phyloP scores from a whole-genome alignment of 1,140 invertebrate genomes.

The Homarus americanus region DNA sequence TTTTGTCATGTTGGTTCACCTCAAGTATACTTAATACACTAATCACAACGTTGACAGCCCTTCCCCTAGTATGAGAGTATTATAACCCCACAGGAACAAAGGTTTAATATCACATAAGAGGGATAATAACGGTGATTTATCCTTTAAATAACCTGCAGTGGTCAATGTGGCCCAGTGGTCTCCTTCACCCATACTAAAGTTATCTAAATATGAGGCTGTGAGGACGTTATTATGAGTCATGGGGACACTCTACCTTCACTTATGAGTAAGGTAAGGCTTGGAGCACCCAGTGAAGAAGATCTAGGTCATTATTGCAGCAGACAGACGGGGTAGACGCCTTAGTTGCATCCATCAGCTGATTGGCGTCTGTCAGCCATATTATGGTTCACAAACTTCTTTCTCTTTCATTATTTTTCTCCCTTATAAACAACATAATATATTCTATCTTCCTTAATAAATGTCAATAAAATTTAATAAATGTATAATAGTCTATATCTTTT shows the following conservation, averaged over 20 bases:
- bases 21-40: no score
- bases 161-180: neutral
- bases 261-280: constrained; percentile 40
- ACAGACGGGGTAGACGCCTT: neutral
- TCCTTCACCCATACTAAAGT: neutral
- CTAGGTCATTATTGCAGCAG: constrained; percentile 41
- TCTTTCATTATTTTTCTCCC: neutral
- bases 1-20: no score
- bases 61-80: no score
- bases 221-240: no score
- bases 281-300: constrained; percentile 20
- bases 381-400: neutral
- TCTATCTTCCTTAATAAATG: neutral
- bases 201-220: no score
- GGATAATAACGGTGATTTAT: neutral
- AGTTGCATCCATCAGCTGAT: constrained; percentile 48
- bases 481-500: neutral
- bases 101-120: neutral
- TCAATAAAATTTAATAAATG: neutral
- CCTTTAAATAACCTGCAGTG: neutral
- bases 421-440: neutral
- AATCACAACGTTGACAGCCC: no score
- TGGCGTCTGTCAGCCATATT: constrained; percentile 42
- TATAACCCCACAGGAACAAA: no score
- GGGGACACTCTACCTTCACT: constrained; percentile 15